Evolutionary conservation across 2,888 invertebrate genomes (phyloP), one percentile per base, ranked within the genome.

Genomic region (Pristionchus maxplancki): DNA sequence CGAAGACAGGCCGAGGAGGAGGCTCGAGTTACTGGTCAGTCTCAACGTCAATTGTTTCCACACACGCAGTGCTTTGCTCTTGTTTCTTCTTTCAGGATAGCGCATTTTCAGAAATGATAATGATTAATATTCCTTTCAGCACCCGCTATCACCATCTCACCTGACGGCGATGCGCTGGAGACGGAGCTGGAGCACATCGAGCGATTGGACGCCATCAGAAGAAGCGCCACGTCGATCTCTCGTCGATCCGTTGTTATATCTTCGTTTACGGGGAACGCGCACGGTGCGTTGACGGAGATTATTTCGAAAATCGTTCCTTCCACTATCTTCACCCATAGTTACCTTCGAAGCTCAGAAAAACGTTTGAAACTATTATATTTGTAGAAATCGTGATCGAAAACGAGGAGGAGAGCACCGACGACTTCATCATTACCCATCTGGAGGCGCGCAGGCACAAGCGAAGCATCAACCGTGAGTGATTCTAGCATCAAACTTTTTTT

Each of bases 371-470:
- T n/a, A n/a, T 28, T 28, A 64, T 8, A 28, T 17, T 82, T 40
- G 20, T 28, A 87, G 86, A 48, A 62, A 71, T 85, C 15, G 37
- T 85, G 28, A 53, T 64, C n/a, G 86, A 87, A 37, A 24, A 87
- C 34, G 34, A 64, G 15, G 86, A 87, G 28, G 91, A 92, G 34
- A 90, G 90, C 20, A 0, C 28, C 13, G 91, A 71, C n/a, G 71
- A 92, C 37, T 89, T 91, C 81, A 89, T 91, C 15, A 90, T 91
- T 5, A 71, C 90, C 11, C 91, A 91, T 34, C 89, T 90, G 88
- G 28, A 78, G 2, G 1, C 81, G 90, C 24, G 89, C 88, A 53
- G 81, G 91, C 64, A 90, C 91, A 31, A 71, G n/a, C 78, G 24
- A 28, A 11, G 9, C 20, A 53, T 78, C 44, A 78, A 48, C n/a